Percentiles rank a stretch among this genome's conserved stretches.
Evolutionary conservation across 2,113 vertebrate genomes (phyloP).

Genomic region (Poicephalus meyeri): DNA sequence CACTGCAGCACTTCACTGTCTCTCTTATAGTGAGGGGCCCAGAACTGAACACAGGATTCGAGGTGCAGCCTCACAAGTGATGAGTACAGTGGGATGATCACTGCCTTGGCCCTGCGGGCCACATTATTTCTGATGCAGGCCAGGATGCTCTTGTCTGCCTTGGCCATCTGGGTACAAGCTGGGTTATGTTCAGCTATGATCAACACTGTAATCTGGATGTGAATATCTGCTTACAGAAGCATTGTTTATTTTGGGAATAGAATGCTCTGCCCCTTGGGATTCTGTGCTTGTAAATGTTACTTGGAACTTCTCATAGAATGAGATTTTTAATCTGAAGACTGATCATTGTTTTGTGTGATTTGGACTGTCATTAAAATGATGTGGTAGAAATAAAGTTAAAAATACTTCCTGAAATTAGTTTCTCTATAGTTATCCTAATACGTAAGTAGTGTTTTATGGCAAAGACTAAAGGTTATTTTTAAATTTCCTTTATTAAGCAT

Average conservation of each 20-base stretch:
- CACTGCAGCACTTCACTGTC: too few species aligned
- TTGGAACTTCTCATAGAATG: neutral
- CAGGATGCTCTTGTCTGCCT: too few species aligned
- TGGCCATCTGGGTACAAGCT: too few species aligned
- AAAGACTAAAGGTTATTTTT: neutral
- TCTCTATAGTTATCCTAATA: neutral
- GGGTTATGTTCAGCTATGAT: too few species aligned
- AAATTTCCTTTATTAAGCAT: neutral
- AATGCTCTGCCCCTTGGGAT: rapidly evolving
- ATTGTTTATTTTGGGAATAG: neutral
- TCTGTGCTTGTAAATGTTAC: neutral
- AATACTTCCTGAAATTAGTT: neutral
- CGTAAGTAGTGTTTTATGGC: neutral
- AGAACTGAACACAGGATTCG: too few species aligned
- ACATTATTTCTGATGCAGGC: too few species aligned
- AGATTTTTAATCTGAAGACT: neutral
- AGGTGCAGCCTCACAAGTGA: too few species aligned
- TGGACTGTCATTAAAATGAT: neutral
- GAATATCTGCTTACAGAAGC: neutral
- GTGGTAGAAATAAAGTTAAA: neutral
- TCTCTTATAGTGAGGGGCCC: too few species aligned
- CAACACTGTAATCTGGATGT: neutral
- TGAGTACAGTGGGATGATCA: too few species aligned
- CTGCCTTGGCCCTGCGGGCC: too few species aligned
- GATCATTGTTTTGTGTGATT: neutral